Evolutionary conservation across 2,888 invertebrate species (phyloP), one percentile per base, ranked within the genome.

Genomic region (Synanthedon myopaeformis): DNA sequence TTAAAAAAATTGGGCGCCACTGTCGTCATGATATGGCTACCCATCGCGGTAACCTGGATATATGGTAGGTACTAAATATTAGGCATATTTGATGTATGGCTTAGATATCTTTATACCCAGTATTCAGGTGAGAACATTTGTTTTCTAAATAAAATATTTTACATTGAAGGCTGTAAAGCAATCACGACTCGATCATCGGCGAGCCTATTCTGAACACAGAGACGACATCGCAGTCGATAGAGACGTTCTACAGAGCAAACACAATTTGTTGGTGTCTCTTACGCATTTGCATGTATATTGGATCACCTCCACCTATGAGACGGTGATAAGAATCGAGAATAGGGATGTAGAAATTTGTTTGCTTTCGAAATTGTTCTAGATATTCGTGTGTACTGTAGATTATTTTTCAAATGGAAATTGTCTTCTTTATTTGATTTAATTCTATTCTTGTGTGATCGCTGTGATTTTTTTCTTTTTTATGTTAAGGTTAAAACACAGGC

Each of bases 261-360:
- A 51, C 51, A 51, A 51, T 51, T 51, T 51, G 51, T 51, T 35
- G 35, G 28, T 51, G 41, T 51, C 51, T 51, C 51, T 51, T 51
- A n/a, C 13, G 6, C 23, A 51, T 51, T 51, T 51, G 51, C 51
- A 51, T 51, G 51, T 51, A 51, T 51, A 51, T 51, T 51, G 41
- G 35, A 28, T 51, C 51, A 51, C 51, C 51, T 51, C 35, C 35
- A 19, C 51, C 49, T 49, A 49, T 14, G 49, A 14, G 49, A 49
- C 49, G 10, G 14, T 49, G 49, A 49, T 49, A 49, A 49, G 49
- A 14, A 49, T 49, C 19, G 49, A 19, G 49, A 49, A 49, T 49
- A 49, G 49, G 49, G 13, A 49, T 17, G 49, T 17, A 17, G 19
- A 17, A 49, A 42, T 42, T 42, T 12, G n/a, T 42, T 42, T 12